Evolutionary conservation across 1,140 invertebrate genomes (phyloP).

Genomic region (Trichonephila inaurata): DNA sequence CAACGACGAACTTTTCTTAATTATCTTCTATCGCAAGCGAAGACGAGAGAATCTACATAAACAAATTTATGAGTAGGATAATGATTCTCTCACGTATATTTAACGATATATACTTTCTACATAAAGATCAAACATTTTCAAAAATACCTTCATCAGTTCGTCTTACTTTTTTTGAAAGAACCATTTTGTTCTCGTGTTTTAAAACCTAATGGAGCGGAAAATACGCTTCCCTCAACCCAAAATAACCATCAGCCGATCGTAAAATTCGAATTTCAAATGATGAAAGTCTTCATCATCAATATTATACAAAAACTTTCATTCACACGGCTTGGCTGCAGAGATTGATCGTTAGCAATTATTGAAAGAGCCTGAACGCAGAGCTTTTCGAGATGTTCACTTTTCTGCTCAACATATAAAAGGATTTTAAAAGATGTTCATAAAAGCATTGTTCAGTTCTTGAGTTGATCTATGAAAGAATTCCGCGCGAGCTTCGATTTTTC

Average conservation of each 20-base stretch:
- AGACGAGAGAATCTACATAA: background rate
- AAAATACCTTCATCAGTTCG: background rate
- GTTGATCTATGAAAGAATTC: too few relatives aligned
- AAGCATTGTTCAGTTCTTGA: too few relatives aligned
- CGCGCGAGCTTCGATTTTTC: too few relatives aligned
- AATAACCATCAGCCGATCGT: constrained; percentile 29
- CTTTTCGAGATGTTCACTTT: too few relatives aligned
- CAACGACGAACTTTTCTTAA: too few relatives aligned
- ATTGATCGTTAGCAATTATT: constrained; percentile 21
- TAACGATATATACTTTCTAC: background rate
- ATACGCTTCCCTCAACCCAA: background rate
- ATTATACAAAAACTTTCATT: background rate
- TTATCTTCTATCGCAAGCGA: too few relatives aligned
- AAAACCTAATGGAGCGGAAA: constrained; percentile 16
- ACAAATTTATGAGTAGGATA: background rate
- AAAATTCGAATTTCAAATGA: constrained; percentile 33
- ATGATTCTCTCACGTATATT: background rate
- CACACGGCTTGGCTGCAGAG: background rate
- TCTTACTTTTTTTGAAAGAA: constrained; percentile 1
- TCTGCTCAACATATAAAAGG: too few relatives aligned
- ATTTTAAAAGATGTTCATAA: too few relatives aligned
- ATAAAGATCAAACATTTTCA: background rate
- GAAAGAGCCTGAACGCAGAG: background rate
- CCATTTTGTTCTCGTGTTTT: constrained; percentile 4
- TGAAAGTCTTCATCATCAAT: background rate